Evolutionary conservation across 2,888 invertebrate genomes (phyloP), one percentile per base, ranked within the genome.

Genomic region (Epicampocera succincta): DNA sequence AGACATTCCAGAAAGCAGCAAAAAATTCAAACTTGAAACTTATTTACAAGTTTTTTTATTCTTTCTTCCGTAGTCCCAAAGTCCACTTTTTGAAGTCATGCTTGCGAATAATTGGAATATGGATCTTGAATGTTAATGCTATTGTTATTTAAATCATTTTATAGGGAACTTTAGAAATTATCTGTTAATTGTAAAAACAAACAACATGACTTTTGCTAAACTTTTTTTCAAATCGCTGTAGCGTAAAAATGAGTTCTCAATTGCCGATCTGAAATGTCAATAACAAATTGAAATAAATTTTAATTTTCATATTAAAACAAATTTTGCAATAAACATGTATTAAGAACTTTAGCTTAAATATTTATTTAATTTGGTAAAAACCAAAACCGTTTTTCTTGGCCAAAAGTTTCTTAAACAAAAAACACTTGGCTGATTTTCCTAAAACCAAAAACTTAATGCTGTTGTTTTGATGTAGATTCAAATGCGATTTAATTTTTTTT

Each of bases 281-380:
- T 11, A 6, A 33, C 29, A 80, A 25, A 11, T 3, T 17, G 19
- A 71, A 46, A 46, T 60, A 44, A 52, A 69, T 17, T 58, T 72
- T 63, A 50, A 40, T 71, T 52, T 40, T 56, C 17, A 0, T 61
- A 40, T 63, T 71, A 44, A 68, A 74, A 46, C 69, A 77, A 77
- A 79, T 77, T 69, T n/a, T 73, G 74, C 72, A 66, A 63, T 74
- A 58, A 77, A 65, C 81, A 74, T 74, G 69, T 69, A 69, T 54
- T 76, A 54, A 76, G 80, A 81, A 81, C 63, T 50, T 81, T 44
- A 11, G 19, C n/a, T 68, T 15, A 17, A 38, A 9, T 40, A 4
- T 60, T 68, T 33, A 8, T 29, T 52, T 15, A 38, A 25, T 38
- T 69, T 76, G 25, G 21, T 29, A 61, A 46, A 44, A 17, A 56